Base-by-base conservation (phyloP, 2,888 invertebrate genomes). In the Apamea epomidion region DNA sequence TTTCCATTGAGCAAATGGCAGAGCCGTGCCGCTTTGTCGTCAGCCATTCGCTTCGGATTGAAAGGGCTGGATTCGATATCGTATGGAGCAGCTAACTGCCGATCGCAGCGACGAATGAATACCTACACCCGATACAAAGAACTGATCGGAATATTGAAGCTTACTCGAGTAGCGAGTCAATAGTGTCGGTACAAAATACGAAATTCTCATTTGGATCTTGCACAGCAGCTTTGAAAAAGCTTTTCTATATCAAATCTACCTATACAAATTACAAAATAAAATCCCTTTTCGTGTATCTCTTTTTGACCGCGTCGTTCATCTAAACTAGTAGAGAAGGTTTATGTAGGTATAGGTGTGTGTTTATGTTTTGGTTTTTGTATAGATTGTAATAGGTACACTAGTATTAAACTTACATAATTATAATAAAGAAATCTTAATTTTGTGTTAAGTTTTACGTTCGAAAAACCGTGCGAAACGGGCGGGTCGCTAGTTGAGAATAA, bases 11-110 rank as follows among this genome's bases (percentile, higher is more conserved):
- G 92, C 90, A 92, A 92, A 93, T 93, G 92, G 92, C 88, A 88
- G 90, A 92, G 90, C 92, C 93, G 94, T 92, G 92, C 91, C 92
- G 92, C 94, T 93, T 95, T 95, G 94, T 95, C 92, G 92, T 90
- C 92, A 90, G 88, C 91, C 82, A 91, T 92, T 92, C 92, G 90
- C 85, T 88, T 82, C 90, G 90, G 90, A 93, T 93, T 94, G 93
- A 95, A 95, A 95, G 92, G 92, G 90, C 91, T 93, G 92, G 91
- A 93, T 94, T 92, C 93, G 91, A 93, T 94, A 94, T 94, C 94
- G 93, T 90, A 92, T 90, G 91, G 89, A 92, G 91, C 93, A 93
- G 93, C 92, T 93, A 93, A 92, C 93, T 92, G 93, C 91, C 93
- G 92, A 91, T 92, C 91, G 91, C 87, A 84, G 80, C 90, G 88